Conservation (phyloP, 2,888 invertebrate genomes). For the Entomobrya multifasciata region DNA sequence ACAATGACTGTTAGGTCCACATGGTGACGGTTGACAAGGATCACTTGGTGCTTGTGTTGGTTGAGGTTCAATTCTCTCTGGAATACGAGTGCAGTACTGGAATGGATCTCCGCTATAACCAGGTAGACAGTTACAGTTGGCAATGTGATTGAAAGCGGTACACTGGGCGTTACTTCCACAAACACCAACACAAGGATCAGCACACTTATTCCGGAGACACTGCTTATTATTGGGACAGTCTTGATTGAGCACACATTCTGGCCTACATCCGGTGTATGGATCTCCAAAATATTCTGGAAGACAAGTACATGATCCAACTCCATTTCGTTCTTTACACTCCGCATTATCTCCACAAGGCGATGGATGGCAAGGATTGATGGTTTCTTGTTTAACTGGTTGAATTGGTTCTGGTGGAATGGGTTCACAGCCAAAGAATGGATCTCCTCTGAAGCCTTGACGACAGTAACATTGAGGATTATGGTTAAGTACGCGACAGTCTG, state of each 20-base stretch:
- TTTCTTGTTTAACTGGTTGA: background rate
- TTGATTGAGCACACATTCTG: constrained; percentile 83
- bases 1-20: constrained; percentile 88
- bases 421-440: constrained; percentile 78
- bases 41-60: constrained; percentile 79
- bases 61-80: constrained; percentile 41
- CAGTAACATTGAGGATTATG: constrained; percentile 90
- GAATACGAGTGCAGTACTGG: constrained; percentile 85
- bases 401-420: constrained; percentile 80
- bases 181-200: constrained; percentile 77
- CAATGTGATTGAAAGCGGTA: constrained; percentile 85
- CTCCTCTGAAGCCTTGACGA: constrained; percentile 87
- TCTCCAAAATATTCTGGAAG: constrained; percentile 87
- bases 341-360: constrained; percentile 81
- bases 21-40: constrained; percentile 86
- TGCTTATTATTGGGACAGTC: constrained; percentile 83
- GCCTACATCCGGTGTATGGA: constrained; percentile 82
- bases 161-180: constrained; percentile 81
- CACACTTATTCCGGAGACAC: constrained; percentile 80
- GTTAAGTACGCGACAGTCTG: constrained; percentile 86
- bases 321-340: constrained; percentile 82
- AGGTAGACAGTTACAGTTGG: constrained; percentile 86
- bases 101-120: constrained; percentile 90
- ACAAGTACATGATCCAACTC: constrained; percentile 85
- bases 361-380: constrained; percentile 84